Base-by-base conservation (phyloP, 2,888 invertebrate genomes). In the Tenthredo notha region DNA sequence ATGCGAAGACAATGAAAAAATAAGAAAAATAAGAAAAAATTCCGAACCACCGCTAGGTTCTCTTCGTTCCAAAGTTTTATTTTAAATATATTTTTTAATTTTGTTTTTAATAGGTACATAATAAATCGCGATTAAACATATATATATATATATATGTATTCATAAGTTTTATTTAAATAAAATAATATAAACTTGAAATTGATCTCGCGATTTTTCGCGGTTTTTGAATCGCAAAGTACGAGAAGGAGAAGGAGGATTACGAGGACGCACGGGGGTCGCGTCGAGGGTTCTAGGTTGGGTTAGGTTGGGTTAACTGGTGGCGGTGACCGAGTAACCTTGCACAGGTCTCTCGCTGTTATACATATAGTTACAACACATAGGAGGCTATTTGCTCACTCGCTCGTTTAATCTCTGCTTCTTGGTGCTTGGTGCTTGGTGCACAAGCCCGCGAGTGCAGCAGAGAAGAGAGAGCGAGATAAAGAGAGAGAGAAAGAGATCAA, bases 281-380 rank as follows among this genome's bases (percentile, higher is more conserved):
- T 43, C n/a, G n/a, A 12, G n/a, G 21, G 72, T 74, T 74, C 43
- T 70, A 29, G 58, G 78, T 50, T 80, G 40, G 40, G 80, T 61
- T 40, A 40, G 61, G 77, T 77, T 77, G 50, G 54, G n/a, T 54
- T 50, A 50, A 80, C 80, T 80, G 80, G 80, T 80, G 80, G 80
- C 80, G 80, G 80, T 80, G 80, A 80, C 80, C 80, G 80, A 80
- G 80, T 80, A 80, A 80, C 80, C 80, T 80, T 80, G 80, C 80
- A 80, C 80, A 61, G 61, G 61, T 50, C 80, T 77, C 74, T 21
- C 18, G 29, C 54, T 50, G 50, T 77, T 77, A 77, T 54, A 77
- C n/a, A 25, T 50, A 54, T 40, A 33, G 25, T 50, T 77, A 77
- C 77, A 50, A 54, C 54, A 54, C 33, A 15, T 43, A 67, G 15